These are phyloP conservation scores for Heteractis magnifica DNA, from an alignment of 92 coral and sea anemone species.

Conservation along the genomic window DNA sequence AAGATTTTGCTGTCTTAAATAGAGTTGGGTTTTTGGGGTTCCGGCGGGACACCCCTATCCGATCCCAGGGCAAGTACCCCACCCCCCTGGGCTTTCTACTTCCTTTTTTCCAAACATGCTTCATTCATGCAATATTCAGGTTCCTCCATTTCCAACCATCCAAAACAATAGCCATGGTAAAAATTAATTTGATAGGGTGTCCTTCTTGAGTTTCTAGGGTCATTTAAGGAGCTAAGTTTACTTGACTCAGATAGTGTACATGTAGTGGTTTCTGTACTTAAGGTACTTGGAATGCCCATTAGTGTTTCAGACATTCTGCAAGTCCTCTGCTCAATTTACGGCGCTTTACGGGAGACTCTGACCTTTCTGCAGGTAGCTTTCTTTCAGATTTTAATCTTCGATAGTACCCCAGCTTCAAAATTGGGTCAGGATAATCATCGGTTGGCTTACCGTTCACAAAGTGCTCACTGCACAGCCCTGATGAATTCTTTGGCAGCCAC, in stretches of 20 bases:
- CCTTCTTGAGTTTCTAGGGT: neutral
- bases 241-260: neutral
- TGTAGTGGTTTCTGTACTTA: neutral
- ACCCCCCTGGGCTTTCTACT: no score
- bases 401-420: slow-evolving; percentile 56
- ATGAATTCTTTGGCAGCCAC: slow-evolving; percentile 64
- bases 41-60: no score
- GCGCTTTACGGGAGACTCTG: slow-evolving; percentile 15
- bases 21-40: no score
- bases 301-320: slow-evolving; percentile 6
- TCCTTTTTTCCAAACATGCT: slow-evolving; percentile 33
- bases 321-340: slow-evolving; percentile 1
- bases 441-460: slow-evolving; percentile 54
- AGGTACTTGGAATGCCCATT: neutral
- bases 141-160: slow-evolving; percentile 36
- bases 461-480: slow-evolving; percentile 61
- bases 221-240: slow-evolving; percentile 13
- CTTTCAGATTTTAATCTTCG: slow-evolving; percentile 33
- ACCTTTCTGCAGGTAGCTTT: slow-evolving; percentile 50
- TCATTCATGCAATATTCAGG: slow-evolving; percentile 35
- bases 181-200: slow-evolving; percentile 16
- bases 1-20: no score
- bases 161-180: slow-evolving; percentile 29
- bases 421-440: slow-evolving; percentile 55
- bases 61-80: no score